A percentile compares a stretch with the other conserved stretches of the same genome.
Conservation (phyloP, 2,113 vertebrate genomes). For the Heterotis niloticus region DNA sequence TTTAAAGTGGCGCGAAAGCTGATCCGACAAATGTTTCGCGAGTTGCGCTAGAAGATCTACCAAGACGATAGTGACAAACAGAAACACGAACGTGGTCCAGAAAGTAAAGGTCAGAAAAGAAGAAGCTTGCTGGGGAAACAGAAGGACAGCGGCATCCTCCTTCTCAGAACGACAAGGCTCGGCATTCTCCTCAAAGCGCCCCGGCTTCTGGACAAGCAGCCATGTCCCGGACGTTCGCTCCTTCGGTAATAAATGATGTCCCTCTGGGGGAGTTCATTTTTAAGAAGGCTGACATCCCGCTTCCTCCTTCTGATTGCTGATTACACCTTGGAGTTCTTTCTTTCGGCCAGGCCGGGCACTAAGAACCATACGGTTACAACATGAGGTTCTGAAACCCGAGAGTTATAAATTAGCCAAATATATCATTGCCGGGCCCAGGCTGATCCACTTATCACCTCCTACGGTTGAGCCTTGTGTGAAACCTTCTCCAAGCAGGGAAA, state of each 20-base stretch:
- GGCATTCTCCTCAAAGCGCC: conserved; percentile 11
- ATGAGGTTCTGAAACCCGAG: conserved; percentile 44
- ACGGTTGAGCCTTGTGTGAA: conserved; percentile 36
- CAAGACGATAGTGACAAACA: too few relatives aligned
- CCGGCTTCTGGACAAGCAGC: conserved; percentile 18
- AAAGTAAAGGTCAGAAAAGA: too few relatives aligned
- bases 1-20: not conserved
- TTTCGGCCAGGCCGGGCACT: conserved; percentile 38
- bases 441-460: conserved; percentile 47
- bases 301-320: conserved; percentile 62
- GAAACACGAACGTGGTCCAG: too few relatives aligned
- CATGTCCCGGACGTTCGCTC: conserved; percentile 31
- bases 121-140: too few relatives aligned
- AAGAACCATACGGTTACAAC: conserved; percentile 40
- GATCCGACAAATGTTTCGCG: too few relatives aligned
- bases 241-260: conserved; percentile 49
- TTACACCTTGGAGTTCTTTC: conserved; percentile 56
- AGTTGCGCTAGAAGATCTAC: too few relatives aligned
- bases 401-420: conserved; percentile 57
- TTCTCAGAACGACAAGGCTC: conserved; percentile 7
- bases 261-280: conserved; percentile 48
- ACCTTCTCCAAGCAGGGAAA: conserved; percentile 37
- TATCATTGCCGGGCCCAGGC: conserved; percentile 42
- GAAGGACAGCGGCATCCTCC: not conserved
- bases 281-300: conserved; percentile 48